Percentiles rank a stretch among this genome's conserved stretches.
phyloP scores from a whole-genome alignment of 1,140 invertebrate genomes.

The Thaumatotibia leucotreta region DNA sequence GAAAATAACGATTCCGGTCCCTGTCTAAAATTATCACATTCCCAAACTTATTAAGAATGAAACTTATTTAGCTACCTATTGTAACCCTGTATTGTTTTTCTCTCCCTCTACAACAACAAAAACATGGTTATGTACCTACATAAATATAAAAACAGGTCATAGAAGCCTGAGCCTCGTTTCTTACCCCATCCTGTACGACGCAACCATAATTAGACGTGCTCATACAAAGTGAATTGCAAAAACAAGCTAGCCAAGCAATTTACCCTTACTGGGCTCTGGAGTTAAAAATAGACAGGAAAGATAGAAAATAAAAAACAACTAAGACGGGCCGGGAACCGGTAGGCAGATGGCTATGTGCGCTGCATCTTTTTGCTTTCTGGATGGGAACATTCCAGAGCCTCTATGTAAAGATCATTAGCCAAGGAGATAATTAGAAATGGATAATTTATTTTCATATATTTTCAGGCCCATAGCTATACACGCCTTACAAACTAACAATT shows the following conservation, averaged over 20 bases:
- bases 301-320: constrained; percentile 48
- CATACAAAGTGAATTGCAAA: constrained; percentile 27
- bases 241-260: constrained; percentile 25
- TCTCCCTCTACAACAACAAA: no score
- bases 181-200: constrained; percentile 16
- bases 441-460: no score
- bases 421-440: background rate
- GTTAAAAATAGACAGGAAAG: constrained; percentile 32
- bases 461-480: no score
- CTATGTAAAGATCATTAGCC: constrained; percentile 14
- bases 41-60: no score
- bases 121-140: no score
- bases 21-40: no score
- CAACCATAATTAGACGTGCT: constrained; percentile 21
- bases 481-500: no score
- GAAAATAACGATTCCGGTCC: no score
- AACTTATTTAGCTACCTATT: no score
- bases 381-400: constrained; percentile 54
- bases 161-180: background rate
- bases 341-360: constrained; percentile 52
- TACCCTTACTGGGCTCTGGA: constrained; percentile 14
- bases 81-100: no score
- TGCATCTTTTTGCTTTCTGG: constrained; percentile 47
- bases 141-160: no score
- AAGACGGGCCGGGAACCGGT: constrained; percentile 48